Percentiles rank a stretch among this genome's conserved stretches.
phyloP scores from a whole-genome alignment of 2,888 invertebrate genomes.

The Acanthosepion pharaonis region DNA sequence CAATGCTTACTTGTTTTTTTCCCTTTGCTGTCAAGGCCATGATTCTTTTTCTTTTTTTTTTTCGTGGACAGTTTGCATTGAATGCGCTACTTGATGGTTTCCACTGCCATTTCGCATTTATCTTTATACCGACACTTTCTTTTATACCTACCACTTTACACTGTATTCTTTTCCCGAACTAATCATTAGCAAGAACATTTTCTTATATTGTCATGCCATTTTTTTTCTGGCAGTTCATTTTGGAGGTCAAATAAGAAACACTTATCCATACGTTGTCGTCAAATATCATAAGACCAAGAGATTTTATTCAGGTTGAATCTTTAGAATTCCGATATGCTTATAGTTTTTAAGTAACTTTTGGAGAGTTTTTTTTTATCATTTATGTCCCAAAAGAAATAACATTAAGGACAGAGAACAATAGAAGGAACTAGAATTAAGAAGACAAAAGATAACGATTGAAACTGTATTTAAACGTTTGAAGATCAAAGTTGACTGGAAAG shows the following conservation, averaged over 20 bases:
- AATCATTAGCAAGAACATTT: not conserved
- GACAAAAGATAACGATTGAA: no score
- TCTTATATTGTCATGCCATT: not conserved
- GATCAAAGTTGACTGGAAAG: no score
- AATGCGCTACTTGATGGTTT: not conserved
- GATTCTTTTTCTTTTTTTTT: not conserved
- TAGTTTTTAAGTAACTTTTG: no score
- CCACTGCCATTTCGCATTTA: not conserved
- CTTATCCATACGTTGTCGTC: not conserved
- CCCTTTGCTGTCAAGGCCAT: not conserved
- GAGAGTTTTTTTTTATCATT: no score
- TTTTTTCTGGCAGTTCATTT: not conserved
- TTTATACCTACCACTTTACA: not conserved
- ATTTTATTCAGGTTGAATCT: not conserved
- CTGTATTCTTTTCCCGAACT: not conserved
- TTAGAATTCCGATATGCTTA: not conserved
- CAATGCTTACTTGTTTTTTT: not conserved
- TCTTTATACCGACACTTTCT: not conserved
- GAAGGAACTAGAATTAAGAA: no score
- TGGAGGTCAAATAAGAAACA: not conserved
- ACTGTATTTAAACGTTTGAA: no score
- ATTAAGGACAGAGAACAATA: no score
- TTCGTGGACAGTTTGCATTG: not conserved
- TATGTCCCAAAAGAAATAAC: no score
- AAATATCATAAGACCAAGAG: not conserved